Conservation (phyloP, 1,140 invertebrate genomes). For the Asbolus verrucosus region DNA sequence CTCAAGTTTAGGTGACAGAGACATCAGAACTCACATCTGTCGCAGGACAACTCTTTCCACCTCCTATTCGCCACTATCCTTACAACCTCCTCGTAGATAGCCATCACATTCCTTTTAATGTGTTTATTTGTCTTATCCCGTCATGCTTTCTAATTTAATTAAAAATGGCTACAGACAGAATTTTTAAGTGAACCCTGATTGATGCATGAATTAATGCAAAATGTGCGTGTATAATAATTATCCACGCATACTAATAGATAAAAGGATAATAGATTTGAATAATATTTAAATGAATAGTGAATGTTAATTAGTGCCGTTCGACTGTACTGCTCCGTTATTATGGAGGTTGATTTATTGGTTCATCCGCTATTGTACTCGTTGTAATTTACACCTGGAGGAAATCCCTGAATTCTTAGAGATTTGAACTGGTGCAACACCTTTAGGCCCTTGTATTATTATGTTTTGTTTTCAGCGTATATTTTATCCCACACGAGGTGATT, state of each 20-base stretch:
- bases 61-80: conserved; percentile 27
- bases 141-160: conserved; percentile 1
- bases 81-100: too few relatives aligned
- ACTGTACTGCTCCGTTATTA: conserved; percentile 31
- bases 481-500: conserved; percentile 3
- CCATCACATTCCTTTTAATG: conserved; percentile 29
- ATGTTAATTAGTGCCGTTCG: conserved; percentile 32
- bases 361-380: conserved; percentile 34
- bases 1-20: conserved; percentile 61
- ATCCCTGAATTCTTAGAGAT: conserved; percentile 39
- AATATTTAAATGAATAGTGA: conserved; percentile 36
- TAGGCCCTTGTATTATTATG: conserved; percentile 21
- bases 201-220: conserved; percentile 1
- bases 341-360: conserved; percentile 27
- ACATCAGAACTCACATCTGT: conserved; percentile 61
- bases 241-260: conserved; percentile 17
- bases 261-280: conserved; percentile 34
- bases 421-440: conserved; percentile 30
- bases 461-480: conserved; percentile 16
- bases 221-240: conserved; percentile 7
- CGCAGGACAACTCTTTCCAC: conserved; percentile 44
- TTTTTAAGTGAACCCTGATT: conserved; percentile 1
- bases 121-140: conserved; percentile 32
- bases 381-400: conserved; percentile 37
- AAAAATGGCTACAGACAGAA: conserved; percentile 6